Percentiles rank a stretch among this genome's conserved stretches.
These are phyloP conservation scores for Psittacus erithacus DNA, from an alignment of 2,113 vertebrate species.

Conservation along the genomic window DNA sequence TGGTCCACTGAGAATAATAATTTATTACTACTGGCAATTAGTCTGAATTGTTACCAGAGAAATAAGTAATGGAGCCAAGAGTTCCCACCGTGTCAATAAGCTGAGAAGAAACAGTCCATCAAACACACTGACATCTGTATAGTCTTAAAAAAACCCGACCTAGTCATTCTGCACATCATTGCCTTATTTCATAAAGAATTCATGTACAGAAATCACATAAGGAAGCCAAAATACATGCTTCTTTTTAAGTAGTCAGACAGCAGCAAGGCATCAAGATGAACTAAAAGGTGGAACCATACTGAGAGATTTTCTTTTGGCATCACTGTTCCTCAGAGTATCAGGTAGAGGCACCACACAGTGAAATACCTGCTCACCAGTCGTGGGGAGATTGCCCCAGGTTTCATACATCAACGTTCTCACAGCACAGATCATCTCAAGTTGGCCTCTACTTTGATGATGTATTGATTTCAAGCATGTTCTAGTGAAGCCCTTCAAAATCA, in stretches of 20 bases:
- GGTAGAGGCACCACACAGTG: neutral
- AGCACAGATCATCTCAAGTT: neutral
- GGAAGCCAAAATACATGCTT: neutral
- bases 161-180: neutral
- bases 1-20: neutral
- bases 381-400: neutral
- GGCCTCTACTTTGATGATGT: neutral
- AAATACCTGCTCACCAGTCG: neutral
- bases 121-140: neutral
- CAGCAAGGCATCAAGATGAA: neutral
- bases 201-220: neutral
- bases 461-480: neutral
- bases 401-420: rapidly evolving
- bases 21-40: neutral
- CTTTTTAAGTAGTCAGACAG: neutral
- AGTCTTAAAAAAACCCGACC: neutral
- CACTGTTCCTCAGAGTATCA: neutral
- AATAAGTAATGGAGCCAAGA: neutral
- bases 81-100: neutral
- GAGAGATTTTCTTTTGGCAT: neutral
- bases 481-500: neutral
- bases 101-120: neutral
- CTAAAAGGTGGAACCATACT: neutral
- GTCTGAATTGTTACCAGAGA: neutral
- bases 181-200: neutral